A percentile compares a stretch with the other conserved stretches of the same genome.
phyloP scores from a whole-genome alignment of 2,113 vertebrate species.

The Heliornis fulica region DNA sequence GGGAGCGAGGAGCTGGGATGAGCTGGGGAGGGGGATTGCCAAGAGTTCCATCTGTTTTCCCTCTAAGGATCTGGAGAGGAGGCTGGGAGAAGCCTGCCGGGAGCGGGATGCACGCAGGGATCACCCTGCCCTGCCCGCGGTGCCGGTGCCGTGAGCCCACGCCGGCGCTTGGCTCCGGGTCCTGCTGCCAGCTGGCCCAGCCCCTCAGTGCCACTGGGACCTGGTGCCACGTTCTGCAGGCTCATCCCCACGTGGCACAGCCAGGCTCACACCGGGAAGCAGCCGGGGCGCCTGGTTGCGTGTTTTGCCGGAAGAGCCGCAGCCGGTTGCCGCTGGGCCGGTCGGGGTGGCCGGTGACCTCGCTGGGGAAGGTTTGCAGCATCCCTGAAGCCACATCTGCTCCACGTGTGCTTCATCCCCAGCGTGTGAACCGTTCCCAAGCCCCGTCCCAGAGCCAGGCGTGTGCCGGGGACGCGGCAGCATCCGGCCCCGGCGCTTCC shows the following conservation, averaged over 20 bases:
- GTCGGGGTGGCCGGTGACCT: neutral
- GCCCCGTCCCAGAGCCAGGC: fast-evolving
- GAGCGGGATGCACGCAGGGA: neutral
- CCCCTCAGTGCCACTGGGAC: neutral
- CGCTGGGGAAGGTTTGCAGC: neutral
- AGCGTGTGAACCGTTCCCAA: neutral
- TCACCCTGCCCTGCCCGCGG: neutral
- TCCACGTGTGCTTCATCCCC: neutral
- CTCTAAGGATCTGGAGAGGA: neutral
- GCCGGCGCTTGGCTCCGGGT: neutral
- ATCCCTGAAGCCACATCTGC: neutral
- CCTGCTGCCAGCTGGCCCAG: too few species aligned
- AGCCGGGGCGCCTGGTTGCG: neutral
- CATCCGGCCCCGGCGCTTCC: neutral
- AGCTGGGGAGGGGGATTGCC: conserved; percentile 17
- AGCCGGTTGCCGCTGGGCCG: neutral
- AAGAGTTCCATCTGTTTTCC: conserved; percentile 65
- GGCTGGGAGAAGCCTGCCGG: neutral
- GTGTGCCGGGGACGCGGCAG: neutral
- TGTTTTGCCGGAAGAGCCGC: neutral
- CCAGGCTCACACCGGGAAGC: neutral
- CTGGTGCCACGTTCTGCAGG: fast-evolving
- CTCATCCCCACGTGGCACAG: neutral
- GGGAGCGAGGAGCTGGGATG: neutral
- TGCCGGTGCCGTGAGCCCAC: neutral